A percentile compares a stretch with the other conserved stretches of the same genome.
These are phyloP conservation scores for Myotis brandtii DNA, from an alignment of 2,113 vertebrate species.

Conservation along the genomic window DNA sequence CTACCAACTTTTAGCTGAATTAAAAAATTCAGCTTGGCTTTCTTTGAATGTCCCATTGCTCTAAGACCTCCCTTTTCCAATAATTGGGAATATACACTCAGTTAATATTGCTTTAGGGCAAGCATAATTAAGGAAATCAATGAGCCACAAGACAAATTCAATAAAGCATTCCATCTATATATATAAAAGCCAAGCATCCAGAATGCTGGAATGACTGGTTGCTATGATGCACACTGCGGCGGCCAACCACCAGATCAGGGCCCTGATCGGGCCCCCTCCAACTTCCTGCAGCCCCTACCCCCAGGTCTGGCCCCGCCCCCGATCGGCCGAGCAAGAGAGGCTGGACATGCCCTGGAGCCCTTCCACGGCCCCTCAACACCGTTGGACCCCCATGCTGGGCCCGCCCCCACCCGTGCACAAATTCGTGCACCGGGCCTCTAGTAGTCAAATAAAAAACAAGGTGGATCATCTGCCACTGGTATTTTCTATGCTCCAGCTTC, in stretches of 20 bases:
- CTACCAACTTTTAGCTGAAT: neutral
- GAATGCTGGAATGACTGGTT: too few relatives aligned
- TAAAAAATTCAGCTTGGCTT: conserved; percentile 1
- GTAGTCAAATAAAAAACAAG: neutral
- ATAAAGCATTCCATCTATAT: neutral
- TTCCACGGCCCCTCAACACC: too few relatives aligned
- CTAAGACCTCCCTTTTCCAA: neutral
- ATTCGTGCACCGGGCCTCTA: too few relatives aligned
- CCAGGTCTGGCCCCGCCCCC: rapidly evolving
- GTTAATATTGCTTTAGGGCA: neutral
- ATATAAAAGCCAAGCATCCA: too few relatives aligned
- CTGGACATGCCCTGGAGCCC: too few relatives aligned
- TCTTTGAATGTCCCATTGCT: neutral
- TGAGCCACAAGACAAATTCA: neutral
- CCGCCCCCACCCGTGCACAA: too few relatives aligned
- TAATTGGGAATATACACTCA: neutral
- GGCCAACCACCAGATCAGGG: too few relatives aligned
- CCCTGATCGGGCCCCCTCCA: too few relatives aligned
- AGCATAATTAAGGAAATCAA: conserved; percentile 25
- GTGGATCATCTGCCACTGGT: neutral
- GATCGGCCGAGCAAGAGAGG: too few relatives aligned
- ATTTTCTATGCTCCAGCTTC: neutral
- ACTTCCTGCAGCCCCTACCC: too few relatives aligned
- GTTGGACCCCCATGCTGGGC: too few relatives aligned
- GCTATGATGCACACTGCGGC: too few relatives aligned